phyloP scores from a whole-genome alignment of 1,140 invertebrate species.

The Drosophila oshimai region DNA sequence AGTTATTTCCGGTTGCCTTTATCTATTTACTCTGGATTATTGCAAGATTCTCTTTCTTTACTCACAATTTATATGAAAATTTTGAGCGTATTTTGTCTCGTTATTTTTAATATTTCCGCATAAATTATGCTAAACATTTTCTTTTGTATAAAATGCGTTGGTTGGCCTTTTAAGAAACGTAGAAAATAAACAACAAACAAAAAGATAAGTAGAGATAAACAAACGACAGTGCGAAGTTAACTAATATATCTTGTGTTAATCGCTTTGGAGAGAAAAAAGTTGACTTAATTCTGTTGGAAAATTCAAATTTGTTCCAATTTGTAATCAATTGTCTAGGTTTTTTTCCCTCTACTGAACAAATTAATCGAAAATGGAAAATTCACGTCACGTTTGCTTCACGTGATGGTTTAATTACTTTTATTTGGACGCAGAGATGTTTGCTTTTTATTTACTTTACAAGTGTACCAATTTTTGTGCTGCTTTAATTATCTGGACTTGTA shows the following conservation, averaged over 20 bases:
- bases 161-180: not conserved
- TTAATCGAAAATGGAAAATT: not conserved
- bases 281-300: no score
- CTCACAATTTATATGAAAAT: conserved; percentile 23
- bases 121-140: conserved; percentile 53
- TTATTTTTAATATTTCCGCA: conserved; percentile 38
- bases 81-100: conserved; percentile 23
- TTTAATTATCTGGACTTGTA: not conserved
- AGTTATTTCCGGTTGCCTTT: conserved; percentile 30
- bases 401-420: conserved; percentile 13
- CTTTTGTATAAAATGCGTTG: conserved; percentile 4
- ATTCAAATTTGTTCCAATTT: no score
- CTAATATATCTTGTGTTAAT: no score
- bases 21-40: conserved; percentile 14
- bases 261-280: no score
- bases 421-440: not conserved
- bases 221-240: no score
- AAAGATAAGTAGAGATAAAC: no score
- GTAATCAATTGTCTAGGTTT: no score
- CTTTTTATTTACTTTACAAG: not conserved
- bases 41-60: not conserved
- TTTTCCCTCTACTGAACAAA: not conserved
- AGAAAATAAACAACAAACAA: no score
- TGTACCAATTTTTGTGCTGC: not conserved
- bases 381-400: conserved; percentile 21